phyloP scores from a whole-genome alignment of 2,797 vertebrate species.

The Pygocentrus nattereri region DNA sequence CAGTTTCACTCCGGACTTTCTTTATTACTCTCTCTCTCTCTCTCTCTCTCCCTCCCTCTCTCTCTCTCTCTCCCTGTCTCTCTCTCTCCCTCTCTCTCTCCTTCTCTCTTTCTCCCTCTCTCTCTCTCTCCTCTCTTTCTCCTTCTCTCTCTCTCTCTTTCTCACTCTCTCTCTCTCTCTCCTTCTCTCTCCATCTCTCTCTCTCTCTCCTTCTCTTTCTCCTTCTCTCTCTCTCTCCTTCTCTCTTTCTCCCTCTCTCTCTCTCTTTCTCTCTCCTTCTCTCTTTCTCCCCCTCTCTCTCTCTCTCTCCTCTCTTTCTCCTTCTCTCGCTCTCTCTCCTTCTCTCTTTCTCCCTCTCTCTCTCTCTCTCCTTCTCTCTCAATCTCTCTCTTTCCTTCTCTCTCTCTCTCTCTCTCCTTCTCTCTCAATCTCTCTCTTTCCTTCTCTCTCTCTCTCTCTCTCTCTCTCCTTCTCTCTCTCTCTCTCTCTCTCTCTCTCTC shows the following conservation, averaged over 20 bases:
- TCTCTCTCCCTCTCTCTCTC: background rate
- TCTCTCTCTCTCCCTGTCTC: background rate
- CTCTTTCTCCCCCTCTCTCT: too few species aligned
- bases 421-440: background rate
- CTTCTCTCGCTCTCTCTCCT: background rate
- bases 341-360: conserved; percentile 3
- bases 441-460: background rate
- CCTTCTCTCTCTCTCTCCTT: background rate
- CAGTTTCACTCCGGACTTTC: background rate
- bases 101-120: too few species aligned
- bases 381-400: conserved; percentile 5
- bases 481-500: background rate
- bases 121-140: too few species aligned
- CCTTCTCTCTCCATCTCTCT: too few species aligned
- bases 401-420: background rate
- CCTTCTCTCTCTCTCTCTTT: background rate
- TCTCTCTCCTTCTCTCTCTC: too few species aligned
- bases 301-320: background rate
- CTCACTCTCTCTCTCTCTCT: background rate
- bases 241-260: background rate
- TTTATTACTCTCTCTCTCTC: background rate
- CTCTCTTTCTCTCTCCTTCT: background rate
- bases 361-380: background rate
- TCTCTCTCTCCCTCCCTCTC: background rate
- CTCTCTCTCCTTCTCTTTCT: background rate